Conservation (phyloP, 2,888 invertebrate species). For the Drosophila nigricruria region DNA sequence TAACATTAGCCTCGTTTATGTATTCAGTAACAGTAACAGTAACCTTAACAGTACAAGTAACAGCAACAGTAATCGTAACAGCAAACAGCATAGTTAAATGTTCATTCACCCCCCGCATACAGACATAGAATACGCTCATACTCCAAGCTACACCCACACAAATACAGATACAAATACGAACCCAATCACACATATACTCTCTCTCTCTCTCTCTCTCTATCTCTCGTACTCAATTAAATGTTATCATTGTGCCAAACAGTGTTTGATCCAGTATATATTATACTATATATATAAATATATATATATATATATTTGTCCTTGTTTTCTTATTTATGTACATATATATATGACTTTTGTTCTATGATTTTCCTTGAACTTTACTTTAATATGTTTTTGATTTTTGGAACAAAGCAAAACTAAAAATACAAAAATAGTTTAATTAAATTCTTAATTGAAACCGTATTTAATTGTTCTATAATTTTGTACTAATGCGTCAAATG, state of each 20-base stretch:
- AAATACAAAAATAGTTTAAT: slow-evolving; percentile 64
- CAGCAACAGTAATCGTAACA: slow-evolving; percentile 26
- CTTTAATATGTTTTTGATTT: slow-evolving; percentile 48
- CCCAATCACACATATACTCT: slow-evolving; percentile 49
- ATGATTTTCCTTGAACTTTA: slow-evolving; percentile 43
- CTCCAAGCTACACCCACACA: slow-evolving; percentile 53
- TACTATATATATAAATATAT: slow-evolving; percentile 9
- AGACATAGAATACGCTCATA: slow-evolving; percentile 61
- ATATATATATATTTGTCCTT: slow-evolving; percentile 35
- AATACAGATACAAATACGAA: slow-evolving; percentile 50
- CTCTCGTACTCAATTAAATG: slow-evolving; percentile 55
- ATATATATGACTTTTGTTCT: slow-evolving; percentile 23
- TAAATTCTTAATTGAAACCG: slow-evolving; percentile 79
- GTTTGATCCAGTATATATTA: slow-evolving; percentile 58
- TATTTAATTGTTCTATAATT: slow-evolving; percentile 86
- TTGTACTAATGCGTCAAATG: slow-evolving; percentile 86
- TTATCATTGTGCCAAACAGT: slow-evolving; percentile 79
- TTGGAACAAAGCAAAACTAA: slow-evolving; percentile 59
- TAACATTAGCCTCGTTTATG: slow-evolving; percentile 33
- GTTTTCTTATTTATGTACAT: slow-evolving; percentile 27
- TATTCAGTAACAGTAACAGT: slow-evolving; percentile 23
- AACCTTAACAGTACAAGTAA: slow-evolving; percentile 18
- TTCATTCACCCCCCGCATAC: slow-evolving; percentile 59
- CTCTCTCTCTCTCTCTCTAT: slow-evolving; percentile 6
- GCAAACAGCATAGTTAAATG: slow-evolving; percentile 48